Conservation (phyloP, 2,113 vertebrate species). For the Ondatra zibethicus region DNA sequence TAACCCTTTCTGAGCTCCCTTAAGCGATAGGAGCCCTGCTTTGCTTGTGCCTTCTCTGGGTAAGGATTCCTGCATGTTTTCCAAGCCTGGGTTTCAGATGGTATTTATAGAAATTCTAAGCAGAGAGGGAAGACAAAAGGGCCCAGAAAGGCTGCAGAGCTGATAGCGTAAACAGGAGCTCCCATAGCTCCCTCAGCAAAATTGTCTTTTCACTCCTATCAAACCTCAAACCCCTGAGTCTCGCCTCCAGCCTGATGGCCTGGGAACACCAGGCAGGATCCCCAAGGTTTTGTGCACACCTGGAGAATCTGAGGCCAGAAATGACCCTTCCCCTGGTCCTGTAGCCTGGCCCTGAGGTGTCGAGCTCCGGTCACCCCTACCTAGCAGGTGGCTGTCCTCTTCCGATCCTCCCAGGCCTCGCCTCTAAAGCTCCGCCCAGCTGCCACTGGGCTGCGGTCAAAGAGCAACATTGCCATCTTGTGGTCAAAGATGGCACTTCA, state of each 20-base stretch:
- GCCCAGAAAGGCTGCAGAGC: neutral
- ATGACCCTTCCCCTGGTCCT: neutral
- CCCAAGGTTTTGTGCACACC: neutral
- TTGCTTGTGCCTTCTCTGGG: neutral
- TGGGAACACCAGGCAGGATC: neutral
- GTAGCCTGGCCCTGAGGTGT: too few relatives aligned
- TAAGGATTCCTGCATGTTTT: too few relatives aligned
- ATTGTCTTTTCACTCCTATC: neutral
- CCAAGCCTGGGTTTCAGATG: fast-evolving
- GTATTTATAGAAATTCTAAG: neutral
- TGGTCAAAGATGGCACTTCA: neutral
- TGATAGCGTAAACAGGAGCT: neutral
- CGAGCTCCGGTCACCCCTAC: neutral
- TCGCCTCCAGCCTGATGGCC: too few relatives aligned
- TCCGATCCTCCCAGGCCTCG: neutral
- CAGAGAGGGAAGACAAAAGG: neutral
- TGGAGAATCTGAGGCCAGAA: slow-evolving; percentile 16
- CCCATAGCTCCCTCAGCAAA: neutral
- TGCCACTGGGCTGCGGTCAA: neutral
- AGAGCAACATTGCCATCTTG: slow-evolving; percentile 79
- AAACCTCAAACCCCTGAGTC: neutral
- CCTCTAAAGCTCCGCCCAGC: neutral
- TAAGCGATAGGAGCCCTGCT: neutral
- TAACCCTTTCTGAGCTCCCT: neutral
- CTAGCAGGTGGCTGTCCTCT: neutral